These are phyloP conservation scores for Aphis craccivora DNA, from an alignment of 1,140 invertebrate genomes.

Conservation along the genomic window DNA sequence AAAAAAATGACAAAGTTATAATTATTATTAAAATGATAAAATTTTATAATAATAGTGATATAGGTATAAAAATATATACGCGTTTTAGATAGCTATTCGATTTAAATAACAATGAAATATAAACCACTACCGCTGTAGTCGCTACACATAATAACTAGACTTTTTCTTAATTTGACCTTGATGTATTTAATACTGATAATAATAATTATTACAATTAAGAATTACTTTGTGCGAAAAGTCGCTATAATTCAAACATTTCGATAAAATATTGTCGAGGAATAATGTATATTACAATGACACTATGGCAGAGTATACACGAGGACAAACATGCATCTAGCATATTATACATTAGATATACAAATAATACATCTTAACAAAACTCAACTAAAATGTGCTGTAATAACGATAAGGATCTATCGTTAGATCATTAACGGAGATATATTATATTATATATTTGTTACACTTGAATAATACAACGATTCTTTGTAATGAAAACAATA, in stretches of 20 bases:
- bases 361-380: neutral
- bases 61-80: neutral
- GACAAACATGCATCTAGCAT: neutral
- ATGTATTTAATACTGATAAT: neutral
- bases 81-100: neutral
- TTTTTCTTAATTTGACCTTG: neutral
- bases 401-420: slow-evolving; percentile 21
- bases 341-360: neutral
- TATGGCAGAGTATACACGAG: neutral
- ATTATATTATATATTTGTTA: slow-evolving; percentile 16
- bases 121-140: neutral
- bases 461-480: slow-evolving; percentile 23
- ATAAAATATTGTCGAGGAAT: neutral
- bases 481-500: slow-evolving; percentile 24
- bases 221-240: neutral
- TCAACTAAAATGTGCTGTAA: neutral
- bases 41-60: neutral
- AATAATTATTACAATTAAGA: slow-evolving; percentile 14
- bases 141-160: neutral
- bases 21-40: neutral
- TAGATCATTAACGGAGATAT: slow-evolving; percentile 30
- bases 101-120: neutral
- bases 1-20: neutral
- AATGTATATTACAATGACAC: neutral
- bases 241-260: neutral